Conservation (phyloP, 2,797 vertebrate species). For the Pelobates cultripes region DNA sequence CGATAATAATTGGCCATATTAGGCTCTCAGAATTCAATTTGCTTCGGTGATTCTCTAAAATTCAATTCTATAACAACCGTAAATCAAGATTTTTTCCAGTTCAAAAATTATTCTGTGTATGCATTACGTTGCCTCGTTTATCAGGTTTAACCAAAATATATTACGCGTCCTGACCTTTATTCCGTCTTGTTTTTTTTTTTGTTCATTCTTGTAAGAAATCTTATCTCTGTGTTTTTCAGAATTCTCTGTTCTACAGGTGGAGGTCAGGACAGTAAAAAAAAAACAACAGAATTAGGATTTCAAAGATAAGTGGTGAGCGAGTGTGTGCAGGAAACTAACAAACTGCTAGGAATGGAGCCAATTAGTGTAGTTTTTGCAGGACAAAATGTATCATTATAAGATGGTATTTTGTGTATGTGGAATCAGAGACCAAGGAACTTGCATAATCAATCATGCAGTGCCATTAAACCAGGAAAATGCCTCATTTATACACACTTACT, state of each 20-base stretch:
- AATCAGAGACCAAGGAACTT: background rate
- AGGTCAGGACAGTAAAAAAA: conserved; percentile 25
- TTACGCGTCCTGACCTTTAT: conserved; percentile 35
- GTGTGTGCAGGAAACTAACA: conserved; percentile 20
- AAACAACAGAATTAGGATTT: conserved; percentile 36
- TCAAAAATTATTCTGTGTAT: conserved; percentile 5
- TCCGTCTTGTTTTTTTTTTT: conserved; percentile 1
- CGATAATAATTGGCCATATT: background rate
- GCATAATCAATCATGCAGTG: background rate
- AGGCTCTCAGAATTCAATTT: background rate
- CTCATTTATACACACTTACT: conserved; percentile 1
- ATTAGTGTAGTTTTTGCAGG: background rate
- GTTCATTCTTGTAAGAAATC: conserved; percentile 32
- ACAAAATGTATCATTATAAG: background rate
- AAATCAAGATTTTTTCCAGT: conserved; percentile 10
- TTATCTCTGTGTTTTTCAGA: conserved; percentile 42
- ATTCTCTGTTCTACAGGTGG: conserved; percentile 32
- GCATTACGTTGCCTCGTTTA: conserved; percentile 32
- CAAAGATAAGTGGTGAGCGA: conserved; percentile 34
- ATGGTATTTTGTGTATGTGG: background rate
- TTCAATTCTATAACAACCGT: background rate
- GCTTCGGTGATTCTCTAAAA: conserved; percentile 8
- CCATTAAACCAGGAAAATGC: background rate
- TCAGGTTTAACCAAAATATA: conserved; percentile 23
- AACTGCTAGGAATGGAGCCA: conserved; percentile 14